Conservation (phyloP, 2,888 invertebrate genomes). For the Archips xylosteana region DNA sequence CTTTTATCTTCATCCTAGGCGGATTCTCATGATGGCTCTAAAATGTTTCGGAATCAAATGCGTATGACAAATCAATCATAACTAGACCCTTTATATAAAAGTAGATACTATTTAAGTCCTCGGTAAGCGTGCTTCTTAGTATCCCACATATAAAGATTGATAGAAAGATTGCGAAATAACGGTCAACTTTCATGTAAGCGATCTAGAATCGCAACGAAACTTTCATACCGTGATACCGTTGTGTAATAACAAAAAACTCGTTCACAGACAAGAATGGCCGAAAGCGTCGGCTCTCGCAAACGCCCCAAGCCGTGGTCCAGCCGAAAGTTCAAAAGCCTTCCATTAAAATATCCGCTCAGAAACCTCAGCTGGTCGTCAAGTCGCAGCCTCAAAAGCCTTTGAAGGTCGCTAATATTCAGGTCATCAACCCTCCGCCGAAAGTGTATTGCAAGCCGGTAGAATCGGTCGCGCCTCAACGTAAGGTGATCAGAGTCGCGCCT, state of each 20-base stretch:
- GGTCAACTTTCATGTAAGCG: constrained; percentile 13
- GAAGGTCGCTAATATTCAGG: constrained; percentile 78
- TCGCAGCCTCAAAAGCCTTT: constrained; percentile 78
- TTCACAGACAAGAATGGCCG: constrained; percentile 70
- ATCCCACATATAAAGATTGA: neutral
- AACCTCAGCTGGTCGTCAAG: constrained; percentile 77
- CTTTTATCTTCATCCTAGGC: neutral
- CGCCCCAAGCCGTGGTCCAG: constrained; percentile 70
- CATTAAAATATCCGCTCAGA: constrained; percentile 66
- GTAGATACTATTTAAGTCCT: neutral
- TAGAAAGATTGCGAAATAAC: neutral
- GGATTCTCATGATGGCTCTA: neutral
- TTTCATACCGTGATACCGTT: constrained; percentile 21
- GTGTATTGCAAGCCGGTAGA: constrained; percentile 81
- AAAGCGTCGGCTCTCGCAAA: constrained; percentile 78
- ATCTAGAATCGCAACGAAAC: constrained; percentile 17
- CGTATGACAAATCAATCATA: neutral
- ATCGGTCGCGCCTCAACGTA: constrained; percentile 73
- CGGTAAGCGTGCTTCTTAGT: neutral
- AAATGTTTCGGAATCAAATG: neutral
- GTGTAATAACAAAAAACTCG: constrained; percentile 29
- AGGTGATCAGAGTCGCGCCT: constrained; percentile 77
- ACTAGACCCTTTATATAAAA: neutral
- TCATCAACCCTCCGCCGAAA: constrained; percentile 74
- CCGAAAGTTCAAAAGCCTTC: constrained; percentile 77